Evolutionary conservation across 2,888 invertebrate genomes (phyloP), one percentile per base, ranked within the genome.

Genomic region (Metalampra italica): DNA sequence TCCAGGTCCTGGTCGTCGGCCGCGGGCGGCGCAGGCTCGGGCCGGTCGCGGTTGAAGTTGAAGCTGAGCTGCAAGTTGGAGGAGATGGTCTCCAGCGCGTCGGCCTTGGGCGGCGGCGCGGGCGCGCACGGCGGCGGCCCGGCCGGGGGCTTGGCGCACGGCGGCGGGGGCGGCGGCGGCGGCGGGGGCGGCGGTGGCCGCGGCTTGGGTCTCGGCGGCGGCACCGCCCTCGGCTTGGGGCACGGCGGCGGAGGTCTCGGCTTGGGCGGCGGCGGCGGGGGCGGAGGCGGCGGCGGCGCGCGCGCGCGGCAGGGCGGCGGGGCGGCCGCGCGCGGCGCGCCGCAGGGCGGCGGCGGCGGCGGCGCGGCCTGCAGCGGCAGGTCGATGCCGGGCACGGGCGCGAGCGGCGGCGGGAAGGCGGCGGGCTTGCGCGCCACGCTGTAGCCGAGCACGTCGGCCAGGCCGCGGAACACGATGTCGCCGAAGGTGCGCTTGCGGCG

Each of bases 401-500:
- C 80, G 7, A 90, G 60, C 9, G 90, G 87, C 34, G 90, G 87
- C 30, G 89, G 89, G 56, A 88, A 85, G 13, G 71, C 74, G 48
- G 75, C 75, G 5, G 80, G 74, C 53, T 79, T 86, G 45, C 85
- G 67, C 36, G 77, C 79, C 41, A 90, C 80, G 53, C 62, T 76
- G 62, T 90, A 90, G 1, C 90, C 90, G 13, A 90, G 72, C 51
- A 82, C 90, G 53, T 90, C 90, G 8, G 90, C 90, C n/a, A 90
- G 64, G 1, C 90, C 90, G 49, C 88, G 70, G 60, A 90, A 90
- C 64, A 90, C 87, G 53, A 90, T 71, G 47, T 90, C 88, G 7
- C 90, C 90, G 60, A 90, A 90, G 0, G 90, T 90, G 47, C 90
- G 66, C 62, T 90, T 90, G 71, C 81, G 82, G n/a, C 90, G 69